Evolutionary conservation across 2,113 vertebrate species (phyloP).

Genomic region (Hippolais icterina): DNA sequence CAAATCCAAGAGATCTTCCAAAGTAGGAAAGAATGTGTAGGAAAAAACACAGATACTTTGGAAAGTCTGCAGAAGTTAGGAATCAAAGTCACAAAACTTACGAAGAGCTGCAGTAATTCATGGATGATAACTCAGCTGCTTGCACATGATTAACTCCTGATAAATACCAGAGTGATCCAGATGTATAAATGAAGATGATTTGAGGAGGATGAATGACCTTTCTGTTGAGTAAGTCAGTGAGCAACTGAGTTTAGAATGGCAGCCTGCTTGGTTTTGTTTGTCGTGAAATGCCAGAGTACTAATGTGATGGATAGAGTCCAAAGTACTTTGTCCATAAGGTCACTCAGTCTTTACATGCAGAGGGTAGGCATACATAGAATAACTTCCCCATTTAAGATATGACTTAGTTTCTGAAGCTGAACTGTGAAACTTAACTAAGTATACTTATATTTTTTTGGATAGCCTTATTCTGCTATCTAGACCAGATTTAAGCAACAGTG

Average conservation of each 20-base stretch:
- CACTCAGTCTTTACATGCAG: neutral
- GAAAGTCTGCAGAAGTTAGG: neutral
- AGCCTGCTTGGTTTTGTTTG: neutral
- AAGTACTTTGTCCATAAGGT: neutral
- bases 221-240: slow-evolving; percentile 19
- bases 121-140: neutral
- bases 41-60: neutral
- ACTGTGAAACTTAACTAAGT: neutral
- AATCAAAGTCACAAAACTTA: neutral
- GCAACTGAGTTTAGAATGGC: neutral
- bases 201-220: neutral
- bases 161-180: neutral
- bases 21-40: neutral
- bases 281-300: neutral
- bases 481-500: neutral
- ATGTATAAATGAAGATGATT: neutral
- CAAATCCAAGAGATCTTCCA: neutral
- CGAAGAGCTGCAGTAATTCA: neutral
- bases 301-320: neutral
- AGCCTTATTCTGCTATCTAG: neutral
- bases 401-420: neutral
- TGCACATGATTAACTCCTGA: neutral
- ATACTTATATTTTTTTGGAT: neutral
- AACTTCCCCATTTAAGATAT: neutral
- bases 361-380: neutral